A percentile compares a stretch with the other conserved stretches of the same genome.
Conservation (phyloP, 2,888 invertebrate species). For the Eupithecia abbreviata region DNA sequence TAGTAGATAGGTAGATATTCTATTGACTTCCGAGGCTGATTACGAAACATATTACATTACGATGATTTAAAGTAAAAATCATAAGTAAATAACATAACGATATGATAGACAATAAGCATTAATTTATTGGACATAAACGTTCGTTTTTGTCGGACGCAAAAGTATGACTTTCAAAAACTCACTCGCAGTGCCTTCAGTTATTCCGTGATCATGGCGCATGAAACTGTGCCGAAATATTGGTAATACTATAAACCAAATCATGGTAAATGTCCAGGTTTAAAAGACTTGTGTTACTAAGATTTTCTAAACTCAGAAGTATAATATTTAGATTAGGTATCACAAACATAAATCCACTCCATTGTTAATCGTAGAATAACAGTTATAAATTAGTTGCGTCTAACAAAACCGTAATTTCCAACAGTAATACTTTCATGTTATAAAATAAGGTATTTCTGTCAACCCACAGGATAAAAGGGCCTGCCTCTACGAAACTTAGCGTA, state of each 20-base stretch:
- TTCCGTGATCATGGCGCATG: no score
- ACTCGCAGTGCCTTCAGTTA: no score
- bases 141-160: not conserved
- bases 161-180: not conserved
- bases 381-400: not conserved
- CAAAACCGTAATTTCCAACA: not conserved
- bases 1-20: not conserved
- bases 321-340: not conserved
- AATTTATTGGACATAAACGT: not conserved
- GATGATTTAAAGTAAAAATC: not conserved
- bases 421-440: not conserved
- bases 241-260: no score
- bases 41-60: not conserved
- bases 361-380: not conserved
- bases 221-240: no score
- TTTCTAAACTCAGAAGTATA: no score
- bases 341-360: not conserved
- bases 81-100: not conserved
- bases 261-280: no score
- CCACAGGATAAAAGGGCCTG: not conserved
- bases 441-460: not conserved
- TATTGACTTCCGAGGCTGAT: not conserved
- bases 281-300: no score
- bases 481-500: not conserved
- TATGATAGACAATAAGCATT: not conserved